Evolutionary conservation across 2,797 vertebrate genomes (phyloP).

Genomic region (Holocentrus rufus): DNA sequence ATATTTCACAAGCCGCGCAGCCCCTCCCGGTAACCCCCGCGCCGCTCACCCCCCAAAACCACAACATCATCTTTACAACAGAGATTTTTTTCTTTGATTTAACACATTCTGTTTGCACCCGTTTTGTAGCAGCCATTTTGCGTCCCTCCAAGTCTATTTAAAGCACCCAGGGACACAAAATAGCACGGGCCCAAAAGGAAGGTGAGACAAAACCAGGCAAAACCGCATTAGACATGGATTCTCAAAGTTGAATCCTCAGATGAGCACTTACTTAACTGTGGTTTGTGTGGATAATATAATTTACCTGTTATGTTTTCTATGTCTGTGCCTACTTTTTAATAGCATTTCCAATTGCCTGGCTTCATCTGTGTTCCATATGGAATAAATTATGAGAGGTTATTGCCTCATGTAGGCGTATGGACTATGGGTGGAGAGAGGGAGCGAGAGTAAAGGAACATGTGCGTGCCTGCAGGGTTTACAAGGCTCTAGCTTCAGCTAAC

Average conservation of each 20-base stretch:
- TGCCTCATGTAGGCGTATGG: neutral
- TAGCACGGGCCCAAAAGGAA: neutral
- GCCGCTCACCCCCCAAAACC: conserved; percentile 4
- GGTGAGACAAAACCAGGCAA: too few species aligned
- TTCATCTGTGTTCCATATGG: conserved; percentile 37
- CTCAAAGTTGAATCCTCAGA: neutral
- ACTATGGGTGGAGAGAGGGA: neutral
- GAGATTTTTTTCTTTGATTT: conserved; percentile 9
- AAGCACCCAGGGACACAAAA: neutral
- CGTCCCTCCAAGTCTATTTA: conserved; percentile 7
- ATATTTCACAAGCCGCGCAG: conserved; percentile 3
- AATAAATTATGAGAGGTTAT: conserved; percentile 26
- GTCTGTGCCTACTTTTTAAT: conserved; percentile 40
- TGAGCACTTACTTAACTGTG: conserved; percentile 18
- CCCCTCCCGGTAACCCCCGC: neutral
- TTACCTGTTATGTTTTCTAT: conserved; percentile 28
- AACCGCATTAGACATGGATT: neutral
- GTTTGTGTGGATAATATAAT: conserved; percentile 31
- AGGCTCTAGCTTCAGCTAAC: conserved; percentile 44
- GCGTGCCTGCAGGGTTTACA: conserved; percentile 29
- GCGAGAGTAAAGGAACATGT: too few species aligned
- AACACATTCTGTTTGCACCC: conserved; percentile 11
- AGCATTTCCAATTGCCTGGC: conserved; percentile 44
- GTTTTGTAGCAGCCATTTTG: neutral
- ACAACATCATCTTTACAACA: neutral